Evolutionary conservation across 1,140 invertebrate genomes (phyloP), one percentile per base, ranked within the genome.

Genomic region (Drosophila sproati): DNA sequence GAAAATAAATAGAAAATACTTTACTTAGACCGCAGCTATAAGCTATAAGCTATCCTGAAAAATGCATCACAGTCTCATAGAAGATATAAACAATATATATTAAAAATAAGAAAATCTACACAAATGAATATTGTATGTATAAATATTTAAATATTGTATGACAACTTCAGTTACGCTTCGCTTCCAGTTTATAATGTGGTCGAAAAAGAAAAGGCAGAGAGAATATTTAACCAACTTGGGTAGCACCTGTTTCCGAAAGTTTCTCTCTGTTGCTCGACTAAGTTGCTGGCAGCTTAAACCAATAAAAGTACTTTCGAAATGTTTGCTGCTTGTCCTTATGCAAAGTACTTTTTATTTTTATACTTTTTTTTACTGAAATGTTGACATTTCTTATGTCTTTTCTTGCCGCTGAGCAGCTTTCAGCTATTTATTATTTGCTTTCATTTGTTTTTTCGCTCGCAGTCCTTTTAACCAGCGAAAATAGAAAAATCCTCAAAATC

Each of bases 401-500:
- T 78, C 82, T 87, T 73, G 82, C 77, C 79, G 77, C 57, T 64
- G 57, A 68, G 63, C 73, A 76, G 75, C 68, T 77, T 73, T 50
- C 28, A 20, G 48, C 43, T 56, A 67, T 55, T 60, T 59, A 52
- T 52, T 55, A 20, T 20, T 20, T 20, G 47, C 52, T 56, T 45
- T 10, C 39, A 63, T 73, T 63, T 59, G 6, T 78, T 70, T 76
- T 12, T 31, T 32, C 32, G 37, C 29, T 50, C 28, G 31, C 41
- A 6, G 43, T 67, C 32, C 62, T 66, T 43, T 45, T 73, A 57
- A 52, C 12, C 57, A 45, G 29, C 48, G 20, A 64, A 56, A 43
- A 67, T 61, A 66, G 63, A 59, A 70, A 86, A 87, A 86, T 81
- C 72, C 76, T 82, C 83, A 88, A 82, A 87, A 87, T 88, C 83